phyloP scores from a whole-genome alignment of 2,797 vertebrate species.

The Pseudopleuronectes americanus region DNA sequence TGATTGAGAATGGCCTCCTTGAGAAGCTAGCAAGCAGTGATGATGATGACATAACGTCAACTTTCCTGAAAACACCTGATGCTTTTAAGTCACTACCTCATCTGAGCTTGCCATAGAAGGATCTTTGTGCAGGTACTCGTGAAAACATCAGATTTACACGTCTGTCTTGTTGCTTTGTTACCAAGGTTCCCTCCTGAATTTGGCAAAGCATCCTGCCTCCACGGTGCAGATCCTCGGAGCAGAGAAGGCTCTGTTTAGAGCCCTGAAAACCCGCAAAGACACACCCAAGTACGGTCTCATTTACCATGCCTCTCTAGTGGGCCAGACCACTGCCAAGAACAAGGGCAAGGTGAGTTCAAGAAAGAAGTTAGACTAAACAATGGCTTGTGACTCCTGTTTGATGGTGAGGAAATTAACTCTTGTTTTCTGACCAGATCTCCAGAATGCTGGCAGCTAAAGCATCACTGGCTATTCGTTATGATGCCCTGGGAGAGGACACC shows the following conservation, averaged over 20 bases:
- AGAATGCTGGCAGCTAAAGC: conserved; percentile 97
- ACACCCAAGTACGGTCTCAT: conserved; percentile 98
- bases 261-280: conserved; percentile 94
- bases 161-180: not conserved
- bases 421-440: conserved; percentile 86
- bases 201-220: conserved; percentile 98
- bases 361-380: accelerated
- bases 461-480: conserved; percentile 92
- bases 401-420: not conserved
- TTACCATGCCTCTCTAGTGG: conserved; percentile 97
- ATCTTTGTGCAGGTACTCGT: accelerated
- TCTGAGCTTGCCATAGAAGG: conserved; percentile 84
- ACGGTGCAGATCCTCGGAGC: conserved; percentile 97
- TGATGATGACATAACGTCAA: conserved; percentile 75
- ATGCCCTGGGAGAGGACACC: conserved; percentile 94
- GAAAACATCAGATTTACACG: not conserved
- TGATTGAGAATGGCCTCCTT: accelerated
- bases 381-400: not conserved
- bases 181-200: conserved; percentile 94
- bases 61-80: conserved; percentile 72
- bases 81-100: conserved; percentile 94
- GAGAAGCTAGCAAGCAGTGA: conserved; percentile 62
- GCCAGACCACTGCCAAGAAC: conserved; percentile 95
- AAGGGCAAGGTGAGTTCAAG: conserved; percentile 92
- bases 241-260: conserved; percentile 97